These are phyloP conservation scores for Oligia latruncula DNA, from an alignment of 2,888 invertebrate genomes.

Conservation along the genomic window DNA sequence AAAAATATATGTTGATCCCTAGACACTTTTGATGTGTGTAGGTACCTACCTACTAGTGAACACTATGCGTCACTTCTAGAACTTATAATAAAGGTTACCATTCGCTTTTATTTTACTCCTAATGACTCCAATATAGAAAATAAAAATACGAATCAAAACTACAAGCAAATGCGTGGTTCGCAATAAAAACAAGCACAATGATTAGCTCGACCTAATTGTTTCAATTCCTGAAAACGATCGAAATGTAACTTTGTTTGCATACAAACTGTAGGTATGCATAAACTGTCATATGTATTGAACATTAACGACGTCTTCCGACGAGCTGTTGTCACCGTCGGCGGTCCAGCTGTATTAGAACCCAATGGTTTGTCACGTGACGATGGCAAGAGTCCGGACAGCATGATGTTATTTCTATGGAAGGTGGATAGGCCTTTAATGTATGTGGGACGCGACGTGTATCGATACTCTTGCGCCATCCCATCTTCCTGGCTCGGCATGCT, in stretches of 20 bases:
- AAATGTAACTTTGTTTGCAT: not conserved
- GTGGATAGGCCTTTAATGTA: not conserved
- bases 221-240: not conserved
- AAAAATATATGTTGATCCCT: too few relatives aligned
- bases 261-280: not conserved
- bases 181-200: not conserved
- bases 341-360: not conserved
- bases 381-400: not conserved
- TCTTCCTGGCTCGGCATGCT: not conserved
- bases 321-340: not conserved
- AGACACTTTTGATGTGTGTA: too few relatives aligned
- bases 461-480: not conserved
- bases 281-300: not conserved
- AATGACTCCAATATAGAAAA: not conserved
- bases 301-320: not conserved
- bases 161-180: not conserved
- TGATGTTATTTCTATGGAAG: not conserved
- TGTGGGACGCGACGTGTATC: not conserved
- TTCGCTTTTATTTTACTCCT: not conserved
- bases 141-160: not conserved
- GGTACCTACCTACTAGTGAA: not conserved
- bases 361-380: not conserved
- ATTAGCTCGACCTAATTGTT: not conserved
- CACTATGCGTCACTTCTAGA: not conserved
- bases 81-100: not conserved